Conservation (phyloP, 2,797 vertebrate species). For the Eptatretus atami region DNA sequence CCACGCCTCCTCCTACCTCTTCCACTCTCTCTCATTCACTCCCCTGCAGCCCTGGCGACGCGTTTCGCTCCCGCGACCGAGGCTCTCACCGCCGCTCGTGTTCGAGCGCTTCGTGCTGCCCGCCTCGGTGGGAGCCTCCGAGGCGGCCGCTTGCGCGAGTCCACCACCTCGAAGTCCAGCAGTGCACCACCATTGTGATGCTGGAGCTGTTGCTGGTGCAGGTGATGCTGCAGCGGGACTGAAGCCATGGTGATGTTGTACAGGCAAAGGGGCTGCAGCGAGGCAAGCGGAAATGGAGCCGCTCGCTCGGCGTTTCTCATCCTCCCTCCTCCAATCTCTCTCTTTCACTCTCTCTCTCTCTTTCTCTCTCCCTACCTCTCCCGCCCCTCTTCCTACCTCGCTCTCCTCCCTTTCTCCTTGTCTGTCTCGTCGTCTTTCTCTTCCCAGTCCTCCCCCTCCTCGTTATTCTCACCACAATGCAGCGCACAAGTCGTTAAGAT, state of each 20-base stretch:
- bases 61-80: no score
- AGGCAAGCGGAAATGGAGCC: background rate
- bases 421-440: background rate
- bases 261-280: background rate
- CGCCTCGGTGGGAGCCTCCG: constrained; percentile 27
- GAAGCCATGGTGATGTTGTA: background rate
- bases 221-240: constrained; percentile 2
- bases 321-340: constrained; percentile 9
- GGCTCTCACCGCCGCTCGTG: constrained; percentile 20
- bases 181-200: constrained; percentile 27
- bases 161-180: constrained; percentile 26
- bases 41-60: no score
- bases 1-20: no score
- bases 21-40: no score
- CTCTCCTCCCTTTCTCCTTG: background rate
- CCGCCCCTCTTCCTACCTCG: background rate
- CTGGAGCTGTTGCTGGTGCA: constrained; percentile 21
- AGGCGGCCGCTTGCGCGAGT: constrained; percentile 30
- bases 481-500: no score
- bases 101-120: constrained; percentile 36
- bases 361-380: constrained; percentile 7
- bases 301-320: constrained; percentile 8
- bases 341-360: constrained; percentile 10
- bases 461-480: background rate
- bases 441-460: background rate